Evolutionary conservation across 2,797 vertebrate species (phyloP), one percentile per base, ranked within the genome.

Genomic region (Gymnothorax reevesii): DNA sequence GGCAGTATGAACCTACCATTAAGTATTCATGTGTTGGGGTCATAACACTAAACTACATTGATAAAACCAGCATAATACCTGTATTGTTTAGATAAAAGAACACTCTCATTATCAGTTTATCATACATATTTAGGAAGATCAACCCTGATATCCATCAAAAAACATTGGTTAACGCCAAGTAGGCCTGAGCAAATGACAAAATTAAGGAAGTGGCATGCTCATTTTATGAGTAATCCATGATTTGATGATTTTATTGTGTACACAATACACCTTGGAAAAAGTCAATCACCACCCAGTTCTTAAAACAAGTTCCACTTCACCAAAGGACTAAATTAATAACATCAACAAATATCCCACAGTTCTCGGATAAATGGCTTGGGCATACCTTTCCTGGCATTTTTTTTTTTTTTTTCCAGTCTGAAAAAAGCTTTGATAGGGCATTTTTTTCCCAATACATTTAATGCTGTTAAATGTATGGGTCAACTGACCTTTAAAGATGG

Each of bases 21-120:
- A 54, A 86, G 69, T 83, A 80, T 86, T 69, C 7, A 71, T 83
- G 42, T 86, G 13, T 57, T 66, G 49, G 85, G 59, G 42, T 86
- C 42, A 54, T 64, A 60, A 64, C 85, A 64, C 49, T 86, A 7
- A 55, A 80, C 52, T 80, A 80, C 77, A 55, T 10, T 3, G 42
- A 52, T 79, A 49, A 77, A 13, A 77, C 49, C 49, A 33, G 27
- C 33, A 4, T 13, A 55, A 52, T 80, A 80, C 55, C 77, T 55
- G 52, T 80, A n/a, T 80, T 52, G 49, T 54, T 55, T 7, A 22
- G 6, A 80, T 55, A 52, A 52, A 13, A 77, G 33, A 10, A 15
- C 52, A 77, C 20, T 6, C 6, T 52, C n/a, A n/a, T 8, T 9
- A 55, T 42, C 12, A 77, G 73, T 80, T 80, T 80, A 33, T 54